phyloP scores from a whole-genome alignment of 1,140 invertebrate species.

The Drosophila rufa region DNA sequence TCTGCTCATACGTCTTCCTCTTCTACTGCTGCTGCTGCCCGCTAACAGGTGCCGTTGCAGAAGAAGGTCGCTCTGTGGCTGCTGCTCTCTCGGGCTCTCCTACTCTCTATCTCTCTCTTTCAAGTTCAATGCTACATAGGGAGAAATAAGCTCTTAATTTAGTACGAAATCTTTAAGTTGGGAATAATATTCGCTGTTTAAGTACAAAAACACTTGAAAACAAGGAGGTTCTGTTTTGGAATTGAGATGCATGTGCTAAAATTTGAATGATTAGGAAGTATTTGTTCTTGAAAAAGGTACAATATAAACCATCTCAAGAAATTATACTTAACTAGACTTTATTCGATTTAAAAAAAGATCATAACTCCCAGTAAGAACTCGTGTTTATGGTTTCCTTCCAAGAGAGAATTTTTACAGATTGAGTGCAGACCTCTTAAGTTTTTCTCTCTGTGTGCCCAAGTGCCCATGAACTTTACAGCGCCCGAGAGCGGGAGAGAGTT shows the following conservation, averaged over 20 bases:
- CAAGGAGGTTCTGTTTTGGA: no score
- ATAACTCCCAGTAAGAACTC: no score
- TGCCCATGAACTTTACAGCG: constrained; percentile 28
- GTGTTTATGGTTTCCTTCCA: no score
- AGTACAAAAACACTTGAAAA: not conserved
- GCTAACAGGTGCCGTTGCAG: constrained; percentile 56
- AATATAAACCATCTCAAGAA: no score
- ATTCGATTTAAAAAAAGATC: no score
- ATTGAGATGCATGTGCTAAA: no score
- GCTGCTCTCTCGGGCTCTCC: constrained; percentile 22
- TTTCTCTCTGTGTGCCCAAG: not conserved
- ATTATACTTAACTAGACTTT: no score
- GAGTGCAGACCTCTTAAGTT: no score
- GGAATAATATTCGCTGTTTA: not conserved
- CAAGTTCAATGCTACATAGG: constrained; percentile 74
- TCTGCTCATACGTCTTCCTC: not conserved
- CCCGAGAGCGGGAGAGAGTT: constrained; percentile 24
- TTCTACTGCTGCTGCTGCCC: constrained; percentile 7
- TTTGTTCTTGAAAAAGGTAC: no score
- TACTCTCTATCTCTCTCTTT: constrained; percentile 36
- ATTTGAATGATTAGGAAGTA: no score
- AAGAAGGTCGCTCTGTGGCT: constrained; percentile 38
- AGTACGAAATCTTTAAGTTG: not conserved
- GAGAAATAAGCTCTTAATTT: not conserved
- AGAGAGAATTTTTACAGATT: not conserved